Evolutionary conservation across 2,797 vertebrate species (phyloP).

Genomic region (Cetoscarus ocellatus): DNA sequence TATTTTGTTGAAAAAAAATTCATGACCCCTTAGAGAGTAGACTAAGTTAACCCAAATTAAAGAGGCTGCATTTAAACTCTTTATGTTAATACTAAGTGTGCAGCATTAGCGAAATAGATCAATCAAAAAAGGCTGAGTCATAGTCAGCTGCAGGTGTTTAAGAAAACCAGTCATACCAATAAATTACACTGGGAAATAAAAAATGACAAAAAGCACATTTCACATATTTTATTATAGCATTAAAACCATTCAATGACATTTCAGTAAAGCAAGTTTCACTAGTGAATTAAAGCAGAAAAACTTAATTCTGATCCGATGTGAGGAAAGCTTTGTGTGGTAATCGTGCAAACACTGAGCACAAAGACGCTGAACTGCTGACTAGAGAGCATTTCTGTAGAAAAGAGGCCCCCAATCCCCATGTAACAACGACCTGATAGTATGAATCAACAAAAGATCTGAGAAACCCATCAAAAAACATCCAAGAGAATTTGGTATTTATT

Average conservation of each 20-base stretch:
- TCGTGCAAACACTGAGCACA: conserved; percentile 37
- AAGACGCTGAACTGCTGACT: conserved; percentile 32
- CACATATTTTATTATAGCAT: conserved; percentile 99
- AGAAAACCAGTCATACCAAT: conserved; percentile 67
- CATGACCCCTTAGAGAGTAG: conserved; percentile 8
- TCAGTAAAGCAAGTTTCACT: conserved; percentile 86
- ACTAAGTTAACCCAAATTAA: neutral
- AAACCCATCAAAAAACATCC: conserved; percentile 8
- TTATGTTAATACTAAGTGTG: neutral
- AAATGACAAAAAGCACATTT: conserved; percentile 99
- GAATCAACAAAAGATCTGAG: conserved; percentile 2
- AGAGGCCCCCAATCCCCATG: conserved; percentile 1
- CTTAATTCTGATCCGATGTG: conserved; percentile 7
- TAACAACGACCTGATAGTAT: neutral
- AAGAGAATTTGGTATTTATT: conserved; percentile 7
- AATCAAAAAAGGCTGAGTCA: conserved; percentile 16
- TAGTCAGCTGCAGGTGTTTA: conserved; percentile 39
- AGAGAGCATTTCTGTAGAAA: conserved; percentile 16
- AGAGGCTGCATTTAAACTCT: conserved; percentile 19
- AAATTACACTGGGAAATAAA: conserved; percentile 97
- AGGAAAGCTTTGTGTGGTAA: conserved; percentile 17
- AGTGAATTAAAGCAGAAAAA: conserved; percentile 58
- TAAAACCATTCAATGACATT: conserved; percentile 95
- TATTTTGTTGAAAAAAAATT: conserved; percentile 8
- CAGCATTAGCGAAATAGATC: conserved; percentile 13